Conservation (phyloP, 2,113 vertebrate species). For the Rhinolophus sinicus region DNA sequence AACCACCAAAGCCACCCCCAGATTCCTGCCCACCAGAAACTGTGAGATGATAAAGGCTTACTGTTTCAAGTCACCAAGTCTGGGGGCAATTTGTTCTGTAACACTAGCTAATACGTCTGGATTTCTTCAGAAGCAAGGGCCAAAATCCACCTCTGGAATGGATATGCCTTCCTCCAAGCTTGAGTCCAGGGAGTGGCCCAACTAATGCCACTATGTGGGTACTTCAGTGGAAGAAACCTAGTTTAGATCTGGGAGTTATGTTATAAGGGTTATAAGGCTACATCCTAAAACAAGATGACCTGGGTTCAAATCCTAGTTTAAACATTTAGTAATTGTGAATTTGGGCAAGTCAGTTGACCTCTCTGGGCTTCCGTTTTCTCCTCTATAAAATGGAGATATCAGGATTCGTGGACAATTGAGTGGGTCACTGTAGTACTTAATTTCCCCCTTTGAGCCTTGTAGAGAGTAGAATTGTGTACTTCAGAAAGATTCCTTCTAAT, state of each 20-base stretch:
- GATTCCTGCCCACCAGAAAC: background rate
- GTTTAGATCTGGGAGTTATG: background rate
- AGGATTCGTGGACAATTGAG: background rate
- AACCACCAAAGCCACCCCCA: background rate
- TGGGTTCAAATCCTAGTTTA: background rate
- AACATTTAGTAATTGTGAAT: too few relatives aligned
- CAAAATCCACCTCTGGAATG: background rate
- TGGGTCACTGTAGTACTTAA: background rate
- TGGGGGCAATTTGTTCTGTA: background rate
- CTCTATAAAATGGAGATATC: background rate
- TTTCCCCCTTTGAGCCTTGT: background rate
- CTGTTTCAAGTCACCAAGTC: background rate
- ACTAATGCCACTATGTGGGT: fast-evolving
- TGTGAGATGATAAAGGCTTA: background rate
- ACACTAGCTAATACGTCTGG: background rate
- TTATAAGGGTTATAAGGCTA: background rate
- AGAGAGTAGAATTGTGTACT: background rate
- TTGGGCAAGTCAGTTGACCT: background rate
- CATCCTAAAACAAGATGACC: background rate
- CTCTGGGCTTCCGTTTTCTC: background rate
- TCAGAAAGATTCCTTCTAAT: background rate
- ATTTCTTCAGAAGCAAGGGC: background rate
- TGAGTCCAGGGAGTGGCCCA: fast-evolving
- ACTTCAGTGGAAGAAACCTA: background rate
- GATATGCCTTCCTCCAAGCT: too few relatives aligned